Percentiles rank a stretch among this genome's conserved stretches.
phyloP scores from a whole-genome alignment of 2,888 invertebrate genomes.

The Leucoptera coffeella region DNA sequence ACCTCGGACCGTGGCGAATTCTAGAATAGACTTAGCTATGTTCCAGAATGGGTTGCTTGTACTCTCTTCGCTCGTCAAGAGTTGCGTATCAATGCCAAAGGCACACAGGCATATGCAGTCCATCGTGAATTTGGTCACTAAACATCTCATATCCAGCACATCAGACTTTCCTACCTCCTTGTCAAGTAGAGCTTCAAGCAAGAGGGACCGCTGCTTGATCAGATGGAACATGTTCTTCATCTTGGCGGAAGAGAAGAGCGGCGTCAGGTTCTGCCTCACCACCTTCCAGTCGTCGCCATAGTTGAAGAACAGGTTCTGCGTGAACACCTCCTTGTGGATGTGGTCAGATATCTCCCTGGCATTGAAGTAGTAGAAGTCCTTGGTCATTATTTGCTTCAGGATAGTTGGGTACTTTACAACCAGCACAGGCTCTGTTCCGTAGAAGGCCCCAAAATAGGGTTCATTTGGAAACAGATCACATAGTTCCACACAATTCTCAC shows the following conservation, averaged over 20 bases:
- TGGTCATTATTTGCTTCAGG: slow-evolving; percentile 3
- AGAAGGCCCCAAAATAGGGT: slow-evolving; percentile 6
- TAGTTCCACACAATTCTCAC: slow-evolving; percentile 8
- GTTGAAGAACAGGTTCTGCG: too few species aligned
- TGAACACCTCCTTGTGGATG: too few species aligned
- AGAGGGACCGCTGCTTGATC: neutral
- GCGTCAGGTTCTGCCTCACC: too few species aligned
- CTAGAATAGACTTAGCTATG: too few species aligned
- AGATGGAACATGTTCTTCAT: too few species aligned
- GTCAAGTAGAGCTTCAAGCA: slow-evolving; percentile 1
- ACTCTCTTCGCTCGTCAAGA: neutral
- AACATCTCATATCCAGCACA: neutral
- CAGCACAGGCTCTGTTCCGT: slow-evolving; percentile 6
- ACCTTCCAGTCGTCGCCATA: too few species aligned
- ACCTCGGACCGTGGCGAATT: too few species aligned
- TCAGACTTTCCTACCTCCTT: neutral
- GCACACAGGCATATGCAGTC: slow-evolving; percentile 3
- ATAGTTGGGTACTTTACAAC: slow-evolving; percentile 5
- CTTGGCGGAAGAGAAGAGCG: too few species aligned
- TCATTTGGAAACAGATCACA: slow-evolving; percentile 10
- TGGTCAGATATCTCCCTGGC: slow-evolving; percentile 2
- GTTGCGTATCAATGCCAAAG: slow-evolving; percentile 1
- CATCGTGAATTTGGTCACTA: slow-evolving; percentile 4
- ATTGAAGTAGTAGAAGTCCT: slow-evolving; percentile 5
- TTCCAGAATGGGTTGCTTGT: neutral